phyloP scores from a whole-genome alignment of 2,113 vertebrate genomes.

The Donacobius atricapilla region DNA sequence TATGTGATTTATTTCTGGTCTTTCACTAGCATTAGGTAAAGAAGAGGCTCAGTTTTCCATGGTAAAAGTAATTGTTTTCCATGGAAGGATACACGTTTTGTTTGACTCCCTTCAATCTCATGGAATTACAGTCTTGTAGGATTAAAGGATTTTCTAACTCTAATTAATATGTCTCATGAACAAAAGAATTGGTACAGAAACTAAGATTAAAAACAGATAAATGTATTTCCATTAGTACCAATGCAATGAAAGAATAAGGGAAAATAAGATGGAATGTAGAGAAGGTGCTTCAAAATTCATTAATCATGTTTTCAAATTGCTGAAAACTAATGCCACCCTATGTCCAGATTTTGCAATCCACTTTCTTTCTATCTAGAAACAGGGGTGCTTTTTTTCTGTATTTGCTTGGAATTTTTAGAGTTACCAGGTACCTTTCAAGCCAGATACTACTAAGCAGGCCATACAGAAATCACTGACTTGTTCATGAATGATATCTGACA shows the following conservation, averaged over 20 bases:
- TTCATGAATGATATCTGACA: neutral
- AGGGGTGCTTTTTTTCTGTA: neutral
- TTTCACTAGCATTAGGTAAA: neutral
- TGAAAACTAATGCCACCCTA: neutral
- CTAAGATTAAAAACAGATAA: neutral
- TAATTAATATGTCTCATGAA: neutral
- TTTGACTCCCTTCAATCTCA: neutral
- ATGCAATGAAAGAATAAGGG: neutral
- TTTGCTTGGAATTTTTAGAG: neutral
- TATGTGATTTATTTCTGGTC: slow-evolving; percentile 14
- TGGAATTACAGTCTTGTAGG: neutral
- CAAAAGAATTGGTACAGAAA: neutral
- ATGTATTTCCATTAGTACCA: neutral
- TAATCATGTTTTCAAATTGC: neutral
- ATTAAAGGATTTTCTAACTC: neutral
- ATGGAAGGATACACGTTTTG: neutral
- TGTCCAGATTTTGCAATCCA: neutral
- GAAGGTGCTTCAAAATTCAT: neutral
- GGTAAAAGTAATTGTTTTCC: neutral
- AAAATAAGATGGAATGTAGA: neutral
- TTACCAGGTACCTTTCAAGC: neutral
- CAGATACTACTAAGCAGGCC: neutral
- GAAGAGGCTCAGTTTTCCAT: neutral
- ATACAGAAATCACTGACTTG: neutral
- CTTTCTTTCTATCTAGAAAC: neutral